Evolutionary conservation across 2,797 vertebrate species (phyloP).

Genomic region (Spheniscus humboldti): DNA sequence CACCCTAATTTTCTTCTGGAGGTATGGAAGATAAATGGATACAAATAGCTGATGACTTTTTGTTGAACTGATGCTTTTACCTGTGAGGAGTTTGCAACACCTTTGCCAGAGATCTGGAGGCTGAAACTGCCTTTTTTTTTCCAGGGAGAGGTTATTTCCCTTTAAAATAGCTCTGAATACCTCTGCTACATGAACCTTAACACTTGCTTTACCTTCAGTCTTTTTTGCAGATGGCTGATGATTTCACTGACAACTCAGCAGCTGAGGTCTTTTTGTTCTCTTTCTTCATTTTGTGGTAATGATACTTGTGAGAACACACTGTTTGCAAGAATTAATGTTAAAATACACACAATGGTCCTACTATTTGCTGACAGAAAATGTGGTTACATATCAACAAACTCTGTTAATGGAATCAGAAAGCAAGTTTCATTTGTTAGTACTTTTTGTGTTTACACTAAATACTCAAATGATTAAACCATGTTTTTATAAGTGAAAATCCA

Average conservation of each 20-base stretch:
- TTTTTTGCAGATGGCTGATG: background rate
- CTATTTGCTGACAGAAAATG: background rate
- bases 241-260: background rate
- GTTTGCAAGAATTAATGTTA: background rate
- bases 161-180: background rate
- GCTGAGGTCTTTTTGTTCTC: background rate
- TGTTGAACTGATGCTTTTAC: background rate
- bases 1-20: background rate
- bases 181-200: background rate
- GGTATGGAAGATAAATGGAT: background rate
- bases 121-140: background rate
- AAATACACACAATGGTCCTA: background rate
- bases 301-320: background rate
- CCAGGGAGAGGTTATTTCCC: accelerated
- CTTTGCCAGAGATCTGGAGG: background rate
- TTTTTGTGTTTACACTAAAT: background rate
- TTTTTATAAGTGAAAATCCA: background rate
- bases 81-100: background rate
- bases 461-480: background rate
- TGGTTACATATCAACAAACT: background rate
- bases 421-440: background rate
- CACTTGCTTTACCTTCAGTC: background rate
- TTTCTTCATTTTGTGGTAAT: background rate
- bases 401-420: background rate
- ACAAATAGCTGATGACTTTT: background rate